Evolutionary conservation across 1,140 invertebrate species (phyloP).

Genomic region (Rhagoletis pomonella): DNA sequence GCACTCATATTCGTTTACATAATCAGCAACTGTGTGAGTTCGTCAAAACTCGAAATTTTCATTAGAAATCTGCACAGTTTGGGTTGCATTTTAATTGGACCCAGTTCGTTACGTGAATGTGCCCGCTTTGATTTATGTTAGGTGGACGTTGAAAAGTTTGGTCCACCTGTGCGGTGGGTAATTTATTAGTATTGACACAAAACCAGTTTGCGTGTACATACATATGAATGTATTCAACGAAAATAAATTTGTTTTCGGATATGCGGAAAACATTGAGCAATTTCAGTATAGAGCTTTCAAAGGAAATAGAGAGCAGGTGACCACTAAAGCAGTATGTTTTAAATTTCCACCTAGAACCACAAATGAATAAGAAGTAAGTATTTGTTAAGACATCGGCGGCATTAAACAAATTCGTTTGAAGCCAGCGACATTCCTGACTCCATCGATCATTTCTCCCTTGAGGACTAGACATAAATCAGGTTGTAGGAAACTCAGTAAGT

Average conservation of each 20-base stretch:
- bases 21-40: not conserved
- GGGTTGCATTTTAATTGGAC: constrained; percentile 29
- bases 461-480: no score
- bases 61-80: constrained; percentile 38
- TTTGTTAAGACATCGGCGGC: no score
- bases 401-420: no score
- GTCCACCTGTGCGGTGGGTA: constrained; percentile 26
- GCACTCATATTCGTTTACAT: constrained; percentile 4
- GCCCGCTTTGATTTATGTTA: not conserved
- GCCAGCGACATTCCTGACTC: no score
- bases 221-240: not conserved
- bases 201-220: not conserved
- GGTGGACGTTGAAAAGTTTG: not conserved
- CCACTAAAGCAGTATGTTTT: no score
- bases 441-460: no score
- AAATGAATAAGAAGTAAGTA: no score
- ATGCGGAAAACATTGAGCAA: not conserved
- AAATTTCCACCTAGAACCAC: no score
- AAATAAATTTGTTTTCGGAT: not conserved
- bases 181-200: constrained; percentile 13
- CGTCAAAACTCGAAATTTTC: not conserved
- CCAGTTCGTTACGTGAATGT: not conserved
- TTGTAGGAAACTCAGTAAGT: no score
- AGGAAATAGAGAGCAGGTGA: no score
- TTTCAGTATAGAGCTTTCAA: no score